Conservation (phyloP, 2,113 vertebrate genomes). For the Chloropsis hardwickii region DNA sequence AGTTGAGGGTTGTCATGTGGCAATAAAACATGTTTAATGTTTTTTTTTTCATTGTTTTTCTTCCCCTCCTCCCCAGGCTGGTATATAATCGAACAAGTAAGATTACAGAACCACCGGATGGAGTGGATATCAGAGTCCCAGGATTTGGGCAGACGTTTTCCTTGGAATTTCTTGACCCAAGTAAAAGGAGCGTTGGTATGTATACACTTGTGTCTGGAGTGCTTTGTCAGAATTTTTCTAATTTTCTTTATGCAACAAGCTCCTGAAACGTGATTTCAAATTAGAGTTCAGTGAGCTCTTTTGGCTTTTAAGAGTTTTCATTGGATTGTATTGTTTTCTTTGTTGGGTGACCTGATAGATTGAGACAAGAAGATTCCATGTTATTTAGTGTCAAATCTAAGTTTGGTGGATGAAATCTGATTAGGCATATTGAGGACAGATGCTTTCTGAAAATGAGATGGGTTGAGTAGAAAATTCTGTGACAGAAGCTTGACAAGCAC, state of each 20-base stretch:
- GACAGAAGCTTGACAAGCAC: not conserved
- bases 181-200: slow-evolving; percentile 88
- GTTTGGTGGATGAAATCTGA: not conserved
- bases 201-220: slow-evolving; percentile 10
- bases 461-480: not conserved
- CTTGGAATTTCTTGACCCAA: slow-evolving; percentile 94
- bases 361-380: not conserved
- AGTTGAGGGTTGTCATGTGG: not conserved
- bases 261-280: not conserved
- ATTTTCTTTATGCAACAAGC: not conserved
- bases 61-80: slow-evolving; percentile 68
- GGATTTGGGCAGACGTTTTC: slow-evolving; percentile 91
- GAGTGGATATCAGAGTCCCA: slow-evolving; percentile 88
- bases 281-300: not conserved
- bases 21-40: not conserved
- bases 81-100: slow-evolving; percentile 88
- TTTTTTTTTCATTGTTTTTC: not conserved
- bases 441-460: not conserved
- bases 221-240: not conserved
- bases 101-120: slow-evolving; percentile 80
- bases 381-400: not conserved
- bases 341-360: not conserved
- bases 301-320: not conserved
- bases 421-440: not conserved
- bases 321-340: not conserved